Conservation (phyloP, 2,797 vertebrate species). For the Bryconaethiops microstoma region DNA sequence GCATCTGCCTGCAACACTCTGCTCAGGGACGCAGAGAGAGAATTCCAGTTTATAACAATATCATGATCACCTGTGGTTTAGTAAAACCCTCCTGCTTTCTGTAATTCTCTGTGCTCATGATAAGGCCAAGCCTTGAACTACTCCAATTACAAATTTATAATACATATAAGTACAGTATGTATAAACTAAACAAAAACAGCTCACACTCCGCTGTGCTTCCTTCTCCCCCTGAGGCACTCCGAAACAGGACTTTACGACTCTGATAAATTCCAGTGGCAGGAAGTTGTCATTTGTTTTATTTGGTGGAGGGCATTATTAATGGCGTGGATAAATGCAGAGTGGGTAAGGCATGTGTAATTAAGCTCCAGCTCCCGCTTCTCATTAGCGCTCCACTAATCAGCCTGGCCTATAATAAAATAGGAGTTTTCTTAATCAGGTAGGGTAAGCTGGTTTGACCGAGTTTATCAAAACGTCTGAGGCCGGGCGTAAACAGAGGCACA, state of each 20-base stretch:
- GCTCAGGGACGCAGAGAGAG: constrained; percentile 13
- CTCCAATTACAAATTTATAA: constrained; percentile 27
- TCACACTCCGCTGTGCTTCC: constrained; percentile 6
- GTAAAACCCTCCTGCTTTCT: neutral
- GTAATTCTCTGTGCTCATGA: neutral
- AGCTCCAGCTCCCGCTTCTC: constrained; percentile 64
- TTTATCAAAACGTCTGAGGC: constrained; percentile 73
- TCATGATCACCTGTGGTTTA: neutral
- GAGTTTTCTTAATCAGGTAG: constrained; percentile 76
- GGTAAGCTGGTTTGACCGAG: constrained; percentile 57
- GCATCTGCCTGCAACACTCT: constrained; percentile 4
- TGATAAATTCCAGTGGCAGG: constrained; percentile 51
- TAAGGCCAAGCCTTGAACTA: constrained; percentile 4
- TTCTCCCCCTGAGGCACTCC: constrained; percentile 20
- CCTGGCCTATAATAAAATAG: constrained; percentile 73
- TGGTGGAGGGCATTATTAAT: constrained; percentile 57
- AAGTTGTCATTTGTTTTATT: constrained; percentile 60
- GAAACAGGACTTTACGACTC: constrained; percentile 46
- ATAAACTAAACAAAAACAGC: constrained; percentile 33
- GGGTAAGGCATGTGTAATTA: constrained; percentile 60
- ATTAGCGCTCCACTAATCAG: constrained; percentile 76
- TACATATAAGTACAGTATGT: constrained; percentile 1
- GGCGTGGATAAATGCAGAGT: constrained; percentile 43
- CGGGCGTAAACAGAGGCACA: constrained; percentile 74
- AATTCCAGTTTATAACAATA: neutral